A percentile compares a stretch with the other conserved stretches of the same genome.
phyloP scores from a whole-genome alignment of 2,888 invertebrate species.

The Orthosia gothica region DNA sequence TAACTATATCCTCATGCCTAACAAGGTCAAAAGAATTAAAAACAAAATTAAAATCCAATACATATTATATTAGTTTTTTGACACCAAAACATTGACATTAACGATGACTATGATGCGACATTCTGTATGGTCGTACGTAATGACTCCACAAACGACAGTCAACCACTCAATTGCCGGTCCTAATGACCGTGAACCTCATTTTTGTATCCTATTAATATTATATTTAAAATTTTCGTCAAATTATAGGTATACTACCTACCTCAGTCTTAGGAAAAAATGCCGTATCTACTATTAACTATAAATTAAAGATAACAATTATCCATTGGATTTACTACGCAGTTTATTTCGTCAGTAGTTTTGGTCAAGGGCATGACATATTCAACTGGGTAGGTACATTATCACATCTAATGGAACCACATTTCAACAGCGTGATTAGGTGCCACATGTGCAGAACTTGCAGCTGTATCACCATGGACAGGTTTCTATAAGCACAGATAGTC shows the following conservation, averaged over 20 bases:
- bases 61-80: constrained; percentile 35
- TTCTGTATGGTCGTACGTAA: constrained; percentile 63
- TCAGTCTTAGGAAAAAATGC: background rate
- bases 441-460: constrained; percentile 8
- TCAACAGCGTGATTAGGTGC: background rate
- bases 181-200: constrained; percentile 76
- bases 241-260: background rate
- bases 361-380: constrained; percentile 21
- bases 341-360: constrained; percentile 12
- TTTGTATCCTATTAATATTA: constrained; percentile 64
- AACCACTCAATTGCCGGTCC: constrained; percentile 63
- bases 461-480: background rate
- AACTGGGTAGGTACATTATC: background rate
- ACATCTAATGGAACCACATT: constrained; percentile 4
- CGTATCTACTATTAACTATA: background rate
- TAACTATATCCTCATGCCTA: constrained; percentile 5
- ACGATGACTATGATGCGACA: constrained; percentile 50
- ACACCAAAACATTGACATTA: constrained; percentile 41
- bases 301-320: constrained; percentile 2
- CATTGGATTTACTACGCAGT: constrained; percentile 14
- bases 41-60: constrained; percentile 44
- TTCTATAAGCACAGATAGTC: constrained; percentile 14
- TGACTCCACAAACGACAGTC: constrained; percentile 66
- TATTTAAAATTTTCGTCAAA: constrained; percentile 23
- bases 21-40: constrained; percentile 27